Base-by-base conservation (phyloP, 2,797 vertebrate genomes). In the Gymnoscopelus braueri region DNA sequence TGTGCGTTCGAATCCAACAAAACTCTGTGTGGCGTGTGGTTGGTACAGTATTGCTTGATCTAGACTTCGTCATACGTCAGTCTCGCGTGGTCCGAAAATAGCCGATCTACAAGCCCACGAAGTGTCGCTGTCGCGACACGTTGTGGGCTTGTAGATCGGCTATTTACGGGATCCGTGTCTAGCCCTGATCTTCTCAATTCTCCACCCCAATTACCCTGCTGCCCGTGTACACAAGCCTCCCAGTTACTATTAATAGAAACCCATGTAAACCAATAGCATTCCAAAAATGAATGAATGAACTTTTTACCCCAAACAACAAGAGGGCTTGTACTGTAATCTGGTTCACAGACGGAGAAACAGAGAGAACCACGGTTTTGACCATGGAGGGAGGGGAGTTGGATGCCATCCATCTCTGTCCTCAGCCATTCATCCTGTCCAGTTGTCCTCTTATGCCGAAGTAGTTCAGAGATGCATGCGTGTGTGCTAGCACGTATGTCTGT, bases 291-390 rank as follows among this genome's bases (percentile, higher is more conserved):
- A 81, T 64, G 68, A 78, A 19, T 88, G 87, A 90, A 91, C 88
- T 90, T 89, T 87, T 90, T 91, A 91, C 87, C 90, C 80, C 71
- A 73, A 85, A 86, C 80, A 82, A 87, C 80, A 84, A 87, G 68
- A 79, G 60, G 52, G 26, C 64, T 47, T 65, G 51, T 82, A 86
- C 39, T 44, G 39, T 9, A 29, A 8, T 87, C 80, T 86, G 77
- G 67, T 80, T 78, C 69, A 39, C 78, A 87, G 78, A 58, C 49
- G 56, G 65, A 82, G 60, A 59, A 57, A 58, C 52, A 69, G 75
- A 80, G 67, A n/a, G 10, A 19, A 8, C 5, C 51, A 53, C 10
- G 15, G 13, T 14, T 6, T 14, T 8, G 15, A 14, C 13, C 50
- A 52, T 5, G 15, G 19, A 51, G 51, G 51, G 51, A 53, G 51